These are phyloP conservation scores for Ibidorhyncha struthersii DNA, from an alignment of 2,113 vertebrate genomes.

Conservation along the genomic window DNA sequence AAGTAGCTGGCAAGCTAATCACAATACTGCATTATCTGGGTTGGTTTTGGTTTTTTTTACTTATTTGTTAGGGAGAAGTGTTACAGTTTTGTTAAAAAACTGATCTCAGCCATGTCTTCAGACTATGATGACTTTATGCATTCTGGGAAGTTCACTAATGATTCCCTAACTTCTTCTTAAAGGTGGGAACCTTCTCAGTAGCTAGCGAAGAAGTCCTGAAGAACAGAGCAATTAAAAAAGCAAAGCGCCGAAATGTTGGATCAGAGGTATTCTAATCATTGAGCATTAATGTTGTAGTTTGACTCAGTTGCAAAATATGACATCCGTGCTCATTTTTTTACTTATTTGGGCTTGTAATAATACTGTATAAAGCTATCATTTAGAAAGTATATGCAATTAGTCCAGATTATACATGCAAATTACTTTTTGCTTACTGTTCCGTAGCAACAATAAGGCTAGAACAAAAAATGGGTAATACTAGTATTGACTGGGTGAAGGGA, in stretches of 20 bases:
- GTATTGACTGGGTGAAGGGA: background rate
- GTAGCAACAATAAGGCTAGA: background rate
- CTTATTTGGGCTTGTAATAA: background rate
- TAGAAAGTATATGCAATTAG: background rate
- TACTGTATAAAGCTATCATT: background rate
- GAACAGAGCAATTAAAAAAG: constrained; percentile 92
- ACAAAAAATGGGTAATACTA: background rate
- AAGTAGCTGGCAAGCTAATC: background rate
- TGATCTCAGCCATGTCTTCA: background rate
- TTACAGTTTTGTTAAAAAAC: background rate
- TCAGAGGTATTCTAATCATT: constrained; percentile 77
- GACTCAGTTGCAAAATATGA: background rate
- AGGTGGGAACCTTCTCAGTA: constrained; percentile 93
- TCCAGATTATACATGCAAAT: background rate
- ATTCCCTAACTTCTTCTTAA: background rate
- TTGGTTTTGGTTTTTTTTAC: background rate
- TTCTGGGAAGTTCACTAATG: background rate
- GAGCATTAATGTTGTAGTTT: background rate
- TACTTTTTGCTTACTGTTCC: background rate
- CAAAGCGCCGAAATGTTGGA: constrained; percentile 84
- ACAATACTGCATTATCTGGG: background rate
- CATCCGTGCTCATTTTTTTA: background rate
- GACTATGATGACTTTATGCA: background rate
- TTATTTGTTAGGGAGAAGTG: background rate
- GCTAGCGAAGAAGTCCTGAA: constrained; percentile 94